phyloP scores from a whole-genome alignment of 2,113 vertebrate species.

The Axis porcinus region DNA sequence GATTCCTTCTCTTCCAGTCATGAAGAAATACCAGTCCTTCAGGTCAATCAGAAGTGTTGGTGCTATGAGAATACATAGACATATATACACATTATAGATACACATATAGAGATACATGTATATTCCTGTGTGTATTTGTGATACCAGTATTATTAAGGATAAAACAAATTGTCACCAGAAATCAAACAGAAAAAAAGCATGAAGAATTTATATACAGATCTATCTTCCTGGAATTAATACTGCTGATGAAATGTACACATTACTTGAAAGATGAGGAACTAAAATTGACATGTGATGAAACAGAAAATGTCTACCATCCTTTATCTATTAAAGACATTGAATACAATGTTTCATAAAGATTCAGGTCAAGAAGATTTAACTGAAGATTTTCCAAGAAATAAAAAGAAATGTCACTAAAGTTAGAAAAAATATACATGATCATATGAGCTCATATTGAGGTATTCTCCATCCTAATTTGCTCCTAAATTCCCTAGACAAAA shows the following conservation, averaged over 20 bases:
- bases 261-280: not conserved
- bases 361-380: not conserved
- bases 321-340: not conserved
- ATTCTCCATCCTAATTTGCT: not conserved
- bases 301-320: not conserved
- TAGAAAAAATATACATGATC: not conserved
- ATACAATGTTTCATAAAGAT: not conserved
- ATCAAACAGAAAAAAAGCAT: not conserved
- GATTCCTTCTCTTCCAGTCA: not conserved
- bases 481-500: not conserved
- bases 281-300: not conserved
- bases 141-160: not conserved
- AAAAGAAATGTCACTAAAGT: not conserved
- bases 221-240: not conserved
- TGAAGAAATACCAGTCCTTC: not conserved
- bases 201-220: not conserved
- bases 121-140: not conserved
- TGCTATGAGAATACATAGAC: not conserved
- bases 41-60: not conserved
- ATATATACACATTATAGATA: not conserved
- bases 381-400: not conserved
- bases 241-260: not conserved
- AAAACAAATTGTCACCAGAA: not conserved
- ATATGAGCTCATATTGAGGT: not conserved
- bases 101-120: not conserved